A percentile compares a stretch with the other conserved stretches of the same genome.
These are phyloP conservation scores for Hydrochoerus hydrochaeris DNA, from an alignment of 2,113 vertebrate genomes.

Conservation along the genomic window DNA sequence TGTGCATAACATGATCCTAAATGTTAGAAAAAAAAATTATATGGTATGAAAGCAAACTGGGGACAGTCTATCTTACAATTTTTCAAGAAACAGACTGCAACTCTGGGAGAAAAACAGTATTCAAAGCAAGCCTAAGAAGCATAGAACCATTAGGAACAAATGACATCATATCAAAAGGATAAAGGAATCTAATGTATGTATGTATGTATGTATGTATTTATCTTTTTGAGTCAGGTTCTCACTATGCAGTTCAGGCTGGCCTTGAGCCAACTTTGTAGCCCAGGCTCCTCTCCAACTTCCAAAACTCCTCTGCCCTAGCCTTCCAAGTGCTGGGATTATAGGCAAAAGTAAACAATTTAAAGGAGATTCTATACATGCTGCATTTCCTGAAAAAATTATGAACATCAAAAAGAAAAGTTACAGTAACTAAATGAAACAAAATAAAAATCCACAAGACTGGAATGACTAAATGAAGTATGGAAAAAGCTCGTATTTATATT, in stretches of 20 bases:
- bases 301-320: too few species aligned
- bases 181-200: conserved; percentile 1
- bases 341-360: background rate
- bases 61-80: background rate
- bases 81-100: background rate
- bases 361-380: background rate
- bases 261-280: too few species aligned
- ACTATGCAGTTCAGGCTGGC: too few species aligned
- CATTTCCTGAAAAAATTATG: background rate
- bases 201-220: too few species aligned
- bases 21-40: background rate
- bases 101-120: conserved; percentile 11
- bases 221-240: too few species aligned
- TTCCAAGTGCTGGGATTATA: too few species aligned
- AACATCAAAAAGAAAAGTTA: conserved; percentile 41
- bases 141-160: conserved; percentile 29
- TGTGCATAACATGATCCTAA: background rate
- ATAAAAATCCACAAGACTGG: background rate
- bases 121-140: background rate
- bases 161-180: background rate
- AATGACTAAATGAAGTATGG: background rate
- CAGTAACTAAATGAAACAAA: background rate
- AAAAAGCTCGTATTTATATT: background rate
- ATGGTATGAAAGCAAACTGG: background rate
- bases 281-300: too few species aligned